Base-by-base conservation (phyloP, 2,888 invertebrate species). In the Hoplodrina ambigua region DNA sequence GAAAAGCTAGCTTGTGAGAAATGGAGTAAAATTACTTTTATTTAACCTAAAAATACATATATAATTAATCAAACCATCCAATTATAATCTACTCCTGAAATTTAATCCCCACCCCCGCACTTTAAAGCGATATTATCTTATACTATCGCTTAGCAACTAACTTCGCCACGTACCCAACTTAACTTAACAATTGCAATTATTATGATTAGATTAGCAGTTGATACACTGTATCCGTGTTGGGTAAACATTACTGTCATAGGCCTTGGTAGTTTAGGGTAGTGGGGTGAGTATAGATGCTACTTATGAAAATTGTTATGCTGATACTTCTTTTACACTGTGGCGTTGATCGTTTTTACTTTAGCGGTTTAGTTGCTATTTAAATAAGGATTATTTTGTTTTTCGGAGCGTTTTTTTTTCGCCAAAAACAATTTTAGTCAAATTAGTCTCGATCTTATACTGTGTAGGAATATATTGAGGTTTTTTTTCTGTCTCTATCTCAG, bases 171-270 rank as follows among this genome's bases (percentile, higher is more conserved):
- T 55, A 67, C 44, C 25, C 49, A 17, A 49, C 37, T 60, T 74
- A 77, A 53, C 58, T 63, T 37, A 56, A 55, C 52, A 64, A 75
- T 72, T 33, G 52, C 78, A 60, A 72, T 75, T 72, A 78, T 60
- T 60, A 49, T 52, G 33, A 75, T 75, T 60, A 63, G 63, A 75
- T 75, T 75, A 78, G 30, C 59, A 33, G 52, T 72, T 72, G 63
- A 78, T 75, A 72, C 59, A 25, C 57, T 17, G 20, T 78, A 78
- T 72, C 63, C 20, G 50, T 63, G 55, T 56, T 56, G 8, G 52
- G 19, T 56, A 41, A 37, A 17, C 30, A 13, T 69, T 25, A 75
- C 33, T 59, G 17, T 25, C 44, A 56, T 37, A 20, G 6, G 19
- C 69, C 69, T 76, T 68, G 54, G 19, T 68, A 72, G 33, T 76